Evolutionary conservation across 2,797 vertebrate species (phyloP), one percentile per base, ranked within the genome.

Genomic region (Ptychobarbus kaznakovi): DNA sequence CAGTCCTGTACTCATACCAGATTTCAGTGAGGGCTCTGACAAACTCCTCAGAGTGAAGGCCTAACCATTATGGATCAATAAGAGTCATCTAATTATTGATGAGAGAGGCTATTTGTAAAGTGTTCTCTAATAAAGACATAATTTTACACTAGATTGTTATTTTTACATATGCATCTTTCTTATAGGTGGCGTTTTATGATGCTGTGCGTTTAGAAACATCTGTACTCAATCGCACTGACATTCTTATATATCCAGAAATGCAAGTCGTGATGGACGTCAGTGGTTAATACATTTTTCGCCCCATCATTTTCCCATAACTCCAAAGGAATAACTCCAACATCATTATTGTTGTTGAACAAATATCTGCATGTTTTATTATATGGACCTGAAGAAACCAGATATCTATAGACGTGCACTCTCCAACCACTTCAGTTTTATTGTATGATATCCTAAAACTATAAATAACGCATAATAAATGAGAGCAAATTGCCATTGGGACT

Each of bases 11-110:
- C 82, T 78, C 40, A 28, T 72, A 28, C 8, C 15, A 81, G 58
- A 68, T 78, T 78, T 70, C 65, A 70, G 22, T 42, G 49, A 66
- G 58, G 63, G 40, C 63, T 68, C 49, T 78, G 65, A 78, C 25
- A 78, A 84, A 84, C 75, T 70, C 75, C 49, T 46, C 3, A 63
- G 44, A 80, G 70, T 66, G 25, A n/a, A 69, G 73, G 82, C 82
- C 73, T 56, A 68, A 22, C 20, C 65, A 79, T 84, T 32, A 84
- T 46, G 13, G 75, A 84, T 84, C 65, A 28, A 84, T 70, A 78
- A 32, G 18, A 58, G 49, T n/a, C 82, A 66, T 77, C 35, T 28
- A 13, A 68, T 76, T 32, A 58, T 56, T 83, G 9, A 83, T 83
- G 70, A 65, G 72, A 8, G 9, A 35, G 44, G 42, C 28, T 65